Conservation (phyloP, 2,888 invertebrate genomes). For the Nymphalis polychloros region DNA sequence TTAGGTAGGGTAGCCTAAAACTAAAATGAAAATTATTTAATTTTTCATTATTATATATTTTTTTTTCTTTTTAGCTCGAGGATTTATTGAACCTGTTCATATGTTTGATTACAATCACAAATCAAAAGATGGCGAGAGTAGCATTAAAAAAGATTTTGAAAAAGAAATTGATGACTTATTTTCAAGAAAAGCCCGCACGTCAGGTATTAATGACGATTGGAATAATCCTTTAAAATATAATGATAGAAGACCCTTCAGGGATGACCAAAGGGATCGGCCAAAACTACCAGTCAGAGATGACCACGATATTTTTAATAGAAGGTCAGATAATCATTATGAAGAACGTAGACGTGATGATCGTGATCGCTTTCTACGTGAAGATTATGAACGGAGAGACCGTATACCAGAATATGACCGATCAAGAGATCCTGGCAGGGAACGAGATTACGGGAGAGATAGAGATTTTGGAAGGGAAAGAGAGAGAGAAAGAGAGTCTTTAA, state of each 20-base stretch:
- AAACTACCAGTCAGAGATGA: slow-evolving; percentile 33
- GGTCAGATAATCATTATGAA: slow-evolving; percentile 47
- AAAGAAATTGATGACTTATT: slow-evolving; percentile 67
- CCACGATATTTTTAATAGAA: slow-evolving; percentile 43
- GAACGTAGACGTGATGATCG: slow-evolving; percentile 55
- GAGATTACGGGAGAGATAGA: slow-evolving; percentile 51
- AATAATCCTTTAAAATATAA: slow-evolving; percentile 43
- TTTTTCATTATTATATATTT: background rate
- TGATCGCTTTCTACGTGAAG: slow-evolving; percentile 48
- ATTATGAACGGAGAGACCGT: slow-evolving; percentile 43
- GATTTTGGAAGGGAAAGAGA: slow-evolving; percentile 41
- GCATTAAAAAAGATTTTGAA: slow-evolving; percentile 63
- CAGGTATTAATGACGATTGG: slow-evolving; percentile 50
- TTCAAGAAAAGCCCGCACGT: slow-evolving; percentile 53
- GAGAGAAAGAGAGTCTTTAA: slow-evolving; percentile 41
- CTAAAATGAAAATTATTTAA: background rate
- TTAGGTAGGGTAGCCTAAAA: background rate
- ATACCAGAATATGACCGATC: slow-evolving; percentile 46
- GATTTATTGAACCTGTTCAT: slow-evolving; percentile 84
- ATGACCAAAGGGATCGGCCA: slow-evolving; percentile 46
- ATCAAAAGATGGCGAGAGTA: slow-evolving; percentile 67
- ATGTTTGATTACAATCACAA: slow-evolving; percentile 88
- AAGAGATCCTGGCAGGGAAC: slow-evolving; percentile 43
- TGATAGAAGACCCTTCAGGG: slow-evolving; percentile 50
- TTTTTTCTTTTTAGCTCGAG: slow-evolving; percentile 65